phyloP scores from a whole-genome alignment of 2,797 vertebrate genomes.

The Acrossocheilus fasciatus region DNA sequence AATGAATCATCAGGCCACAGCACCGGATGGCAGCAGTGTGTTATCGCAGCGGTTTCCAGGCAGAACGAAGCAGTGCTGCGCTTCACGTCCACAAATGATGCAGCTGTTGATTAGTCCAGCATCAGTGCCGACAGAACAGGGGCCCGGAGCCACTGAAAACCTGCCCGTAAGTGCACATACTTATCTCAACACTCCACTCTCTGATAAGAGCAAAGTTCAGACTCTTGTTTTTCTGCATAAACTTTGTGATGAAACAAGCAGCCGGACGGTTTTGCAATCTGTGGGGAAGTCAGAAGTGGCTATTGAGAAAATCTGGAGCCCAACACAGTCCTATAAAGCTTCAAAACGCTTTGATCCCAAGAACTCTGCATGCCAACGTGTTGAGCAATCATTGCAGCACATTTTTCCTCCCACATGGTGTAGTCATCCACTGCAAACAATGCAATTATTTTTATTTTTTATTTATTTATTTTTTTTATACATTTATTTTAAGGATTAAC shows the following conservation, averaged over 20 bases:
- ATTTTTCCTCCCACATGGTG: constrained; percentile 41
- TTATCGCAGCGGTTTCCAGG: constrained; percentile 21
- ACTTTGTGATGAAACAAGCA: constrained; percentile 19
- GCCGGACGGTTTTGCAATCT: constrained; percentile 16
- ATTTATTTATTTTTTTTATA: not conserved
- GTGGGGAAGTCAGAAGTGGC: constrained; percentile 36
- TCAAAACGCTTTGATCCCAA: constrained; percentile 51
- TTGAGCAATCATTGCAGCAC: constrained; percentile 53
- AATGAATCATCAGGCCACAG: not conserved
- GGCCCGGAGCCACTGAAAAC: not conserved
- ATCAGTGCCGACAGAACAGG: constrained; percentile 24
- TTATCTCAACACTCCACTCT: constrained; percentile 26
- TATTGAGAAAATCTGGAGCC: constrained; percentile 34
- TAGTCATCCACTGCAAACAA: constrained; percentile 30
- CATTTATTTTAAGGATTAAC: not conserved
- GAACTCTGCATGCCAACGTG: constrained; percentile 48
- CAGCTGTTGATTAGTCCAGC: constrained; percentile 32
- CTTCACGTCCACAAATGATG: constrained; percentile 38
- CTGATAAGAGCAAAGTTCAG: constrained; percentile 48
- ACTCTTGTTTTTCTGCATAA: constrained; percentile 50
- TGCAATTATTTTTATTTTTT: not conserved
- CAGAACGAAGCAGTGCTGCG: constrained; percentile 23
- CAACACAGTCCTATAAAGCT: constrained; percentile 37
- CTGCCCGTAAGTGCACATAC: constrained; percentile 3
- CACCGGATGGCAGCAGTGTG: not conserved